Evolutionary conservation across 1,140 invertebrate genomes (phyloP), one percentile per base, ranked within the genome.

Genomic region (Drosophila mauritiana): DNA sequence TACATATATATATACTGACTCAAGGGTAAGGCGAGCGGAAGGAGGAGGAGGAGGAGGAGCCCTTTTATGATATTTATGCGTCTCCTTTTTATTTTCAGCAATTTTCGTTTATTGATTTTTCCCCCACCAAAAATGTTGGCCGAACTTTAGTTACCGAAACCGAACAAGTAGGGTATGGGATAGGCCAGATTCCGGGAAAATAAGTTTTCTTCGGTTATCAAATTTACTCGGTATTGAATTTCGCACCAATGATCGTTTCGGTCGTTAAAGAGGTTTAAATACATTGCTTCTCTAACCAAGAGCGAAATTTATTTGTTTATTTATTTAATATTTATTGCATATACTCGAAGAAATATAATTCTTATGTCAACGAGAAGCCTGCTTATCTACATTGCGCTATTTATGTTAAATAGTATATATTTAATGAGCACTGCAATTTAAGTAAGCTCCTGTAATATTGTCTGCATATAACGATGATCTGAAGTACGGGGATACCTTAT

Each of bases 71-170:
- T 78, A 78, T 83, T 78, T 61, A 49, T 78, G 68, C 70, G 64
- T 43, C 20, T 67, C 43, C 39, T 63, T 65, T 76, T 82, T 84
- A 73, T 84, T 81, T 85, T 51, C 73, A 59, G 43, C 54, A 74
- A 82, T 78, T 78, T 82, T 75, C 64, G 58, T 65, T 75, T 83
- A 84, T 83, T 73, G 80, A 83, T 84, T 83, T 83, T 68, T 55
- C 54, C 55, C 68, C 15, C 42, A 36, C 59, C 51, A 40, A 73
- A 73, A 12, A 37, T 12, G 22, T 36, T 10, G 22, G 12, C 25
- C 55, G 51, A 51, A 55, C 34, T 70, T 59, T 62, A 64, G 27
- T 68, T 59, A 68, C 64, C 49, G 64, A 52, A 58, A 34, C 22
- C 20, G 3, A 51, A 7, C 6, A 17, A 4, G 25, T 31, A 1